A percentile compares a stretch with the other conserved stretches of the same genome.
Conservation (phyloP, 2,888 invertebrate genomes). For the Cheilosia grossa region DNA sequence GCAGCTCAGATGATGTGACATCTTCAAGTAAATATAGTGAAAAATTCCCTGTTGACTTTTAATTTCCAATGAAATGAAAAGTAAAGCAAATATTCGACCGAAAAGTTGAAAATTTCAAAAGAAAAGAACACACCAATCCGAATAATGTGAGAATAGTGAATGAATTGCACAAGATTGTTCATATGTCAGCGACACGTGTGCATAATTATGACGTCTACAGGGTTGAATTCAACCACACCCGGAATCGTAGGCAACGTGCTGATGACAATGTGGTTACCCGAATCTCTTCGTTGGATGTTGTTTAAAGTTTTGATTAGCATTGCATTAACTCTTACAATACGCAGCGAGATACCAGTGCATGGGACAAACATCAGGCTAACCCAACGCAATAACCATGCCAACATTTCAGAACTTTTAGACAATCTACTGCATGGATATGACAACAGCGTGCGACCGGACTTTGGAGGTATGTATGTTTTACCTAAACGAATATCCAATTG, state of each 20-base stretch:
- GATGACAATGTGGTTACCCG: conserved; percentile 67
- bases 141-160: conserved; percentile 51
- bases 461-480: conserved; percentile 86
- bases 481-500: neutral
- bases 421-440: conserved; percentile 91
- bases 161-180: conserved; percentile 58
- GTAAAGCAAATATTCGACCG: conserved; percentile 38
- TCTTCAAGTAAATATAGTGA: conserved; percentile 23
- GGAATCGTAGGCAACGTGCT: conserved; percentile 54
- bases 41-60: conserved; percentile 49
- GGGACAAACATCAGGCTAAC: conserved; percentile 79
- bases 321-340: conserved; percentile 75
- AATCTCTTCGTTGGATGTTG: conserved; percentile 73
- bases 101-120: conserved; percentile 17
- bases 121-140: conserved; percentile 1
- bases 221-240: conserved; percentile 49
- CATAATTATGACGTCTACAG: conserved; percentile 62
- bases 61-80: conserved; percentile 58
- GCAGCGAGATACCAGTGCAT: conserved; percentile 78
- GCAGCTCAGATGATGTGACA: conserved; percentile 6
- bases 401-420: conserved; percentile 89
- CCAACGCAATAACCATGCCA: conserved; percentile 88
- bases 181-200: conserved; percentile 68
- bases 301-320: conserved; percentile 76
- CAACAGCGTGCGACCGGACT: conserved; percentile 91